Base-by-base conservation (phyloP, 2,888 invertebrate species). In the Subacronicta megacephala region DNA sequence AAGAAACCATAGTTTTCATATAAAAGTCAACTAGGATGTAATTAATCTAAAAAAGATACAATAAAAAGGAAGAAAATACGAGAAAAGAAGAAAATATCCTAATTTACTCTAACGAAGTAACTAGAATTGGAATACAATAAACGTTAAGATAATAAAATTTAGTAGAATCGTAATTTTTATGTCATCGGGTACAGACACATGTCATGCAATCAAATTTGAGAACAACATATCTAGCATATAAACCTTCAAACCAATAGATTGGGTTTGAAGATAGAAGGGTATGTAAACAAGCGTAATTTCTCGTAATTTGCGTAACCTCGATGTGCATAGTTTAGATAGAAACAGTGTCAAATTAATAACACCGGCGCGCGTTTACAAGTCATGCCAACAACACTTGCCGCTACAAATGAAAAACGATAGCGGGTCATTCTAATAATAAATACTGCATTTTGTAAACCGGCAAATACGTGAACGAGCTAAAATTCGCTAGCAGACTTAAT, bases 291-390 rank as follows among this genome's bases (percentile, higher is more conserved):
- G 44, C 55, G 44, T 66, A 65, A 65, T 65, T 66, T 66, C 51
- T 51, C 60, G 47, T 65, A 66, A 66, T 56, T 55, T 66, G 41
- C 54, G 44, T 69, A 64, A 56, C 60, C 67, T 57, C 46, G 44
- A 57, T 58, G 47, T 60, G 60, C 57, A 68, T 63, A 26, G 23
- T 23, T 23, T 23, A 23, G 1, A 23, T 23, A 68, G 72, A 76
- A 76, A 75, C 68, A 77, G 80, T 78, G 80, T 79, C 80, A 80
- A 78, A 81, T 79, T 83, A 78, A 82, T 79, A 75, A 72, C 64
- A 62, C 62, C 53, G 41, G 56, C 70, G 65, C 49, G 66, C 65
- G 63, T 67, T 73, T 45, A 53, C 57, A 47, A 59, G 58, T 60
- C 68, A 50, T 61, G 68, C 56, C 58, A 57, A 62, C 54, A 56